phyloP scores from a whole-genome alignment of 2,888 invertebrate genomes.

The Mantis religiosa region DNA sequence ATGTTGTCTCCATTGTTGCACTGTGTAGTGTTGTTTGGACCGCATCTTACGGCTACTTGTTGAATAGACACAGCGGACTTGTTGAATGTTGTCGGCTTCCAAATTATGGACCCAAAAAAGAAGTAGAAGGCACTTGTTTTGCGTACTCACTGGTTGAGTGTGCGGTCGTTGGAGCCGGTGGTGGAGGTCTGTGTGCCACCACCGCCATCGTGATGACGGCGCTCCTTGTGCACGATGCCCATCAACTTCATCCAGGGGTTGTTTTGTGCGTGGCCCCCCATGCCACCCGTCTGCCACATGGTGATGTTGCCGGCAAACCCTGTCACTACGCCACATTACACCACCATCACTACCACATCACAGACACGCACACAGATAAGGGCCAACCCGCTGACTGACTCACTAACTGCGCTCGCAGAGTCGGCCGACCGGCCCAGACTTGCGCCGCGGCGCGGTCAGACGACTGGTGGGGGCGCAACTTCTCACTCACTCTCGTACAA shows the following conservation, averaged over 20 bases:
- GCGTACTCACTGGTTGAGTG: constrained; percentile 69
- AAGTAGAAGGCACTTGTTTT: no score
- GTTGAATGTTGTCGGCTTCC: not conserved
- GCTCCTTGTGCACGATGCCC: constrained; percentile 75
- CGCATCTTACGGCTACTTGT: not conserved
- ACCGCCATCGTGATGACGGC: constrained; percentile 58
- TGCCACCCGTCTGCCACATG: constrained; percentile 75
- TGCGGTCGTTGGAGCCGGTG: constrained; percentile 57
- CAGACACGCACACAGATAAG: not conserved
- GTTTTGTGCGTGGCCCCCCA: constrained; percentile 69
- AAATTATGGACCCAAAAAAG: not conserved
- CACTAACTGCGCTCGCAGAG: not conserved
- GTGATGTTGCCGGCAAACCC: constrained; percentile 38
- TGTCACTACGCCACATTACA: not conserved
- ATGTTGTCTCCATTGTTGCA: no score
- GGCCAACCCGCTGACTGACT: not conserved
- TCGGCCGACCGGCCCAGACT: not conserved
- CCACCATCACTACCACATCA: not conserved
- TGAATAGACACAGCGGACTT: not conserved
- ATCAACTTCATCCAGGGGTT: constrained; percentile 80
- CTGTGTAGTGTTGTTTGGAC: not conserved
- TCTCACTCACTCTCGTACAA: no score
- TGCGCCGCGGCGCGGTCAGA: not conserved
- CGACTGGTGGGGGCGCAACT: not conserved
- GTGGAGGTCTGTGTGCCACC: constrained; percentile 38